Percentiles rank a stretch among this genome's conserved stretches.
Conservation (phyloP, 2,797 vertebrate species). For the Anguilla megastoma region DNA sequence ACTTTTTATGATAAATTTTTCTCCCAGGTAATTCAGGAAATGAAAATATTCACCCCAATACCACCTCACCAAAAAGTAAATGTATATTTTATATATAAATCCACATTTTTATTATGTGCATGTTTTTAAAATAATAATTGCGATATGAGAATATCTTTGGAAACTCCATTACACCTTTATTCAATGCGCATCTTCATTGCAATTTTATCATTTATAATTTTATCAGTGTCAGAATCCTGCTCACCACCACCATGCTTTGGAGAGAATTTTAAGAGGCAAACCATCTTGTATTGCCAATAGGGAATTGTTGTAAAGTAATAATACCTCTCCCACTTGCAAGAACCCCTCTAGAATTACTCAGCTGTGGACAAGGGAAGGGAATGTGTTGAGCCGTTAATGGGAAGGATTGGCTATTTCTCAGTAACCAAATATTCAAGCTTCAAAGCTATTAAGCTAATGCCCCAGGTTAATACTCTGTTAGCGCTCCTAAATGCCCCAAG, state of each 20-base stretch:
- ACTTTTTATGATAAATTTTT: too few relatives aligned
- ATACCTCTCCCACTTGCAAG: background rate
- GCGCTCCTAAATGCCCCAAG: background rate
- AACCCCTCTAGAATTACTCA: background rate
- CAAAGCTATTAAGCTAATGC: constrained; percentile 7
- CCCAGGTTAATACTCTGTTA: constrained; percentile 9
- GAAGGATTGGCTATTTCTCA: background rate
- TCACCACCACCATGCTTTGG: background rate
- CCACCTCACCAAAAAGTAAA: too few relatives aligned
- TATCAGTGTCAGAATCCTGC: background rate
- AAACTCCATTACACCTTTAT: background rate
- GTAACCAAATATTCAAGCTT: background rate
- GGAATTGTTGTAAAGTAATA: background rate
- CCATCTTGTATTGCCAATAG: background rate
- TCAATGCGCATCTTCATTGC: background rate
- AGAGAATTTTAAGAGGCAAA: background rate
- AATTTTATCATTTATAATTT: background rate
- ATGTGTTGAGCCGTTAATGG: background rate
- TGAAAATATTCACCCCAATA: too few relatives aligned
- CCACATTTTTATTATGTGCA: background rate
- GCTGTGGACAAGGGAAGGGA: background rate
- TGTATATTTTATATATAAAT: too few relatives aligned
- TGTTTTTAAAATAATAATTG: background rate
- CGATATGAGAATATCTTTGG: background rate
- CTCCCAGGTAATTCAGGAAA: too few relatives aligned